phyloP scores from a whole-genome alignment of 1,140 invertebrate genomes.

The Sycophila sp. region DNA sequence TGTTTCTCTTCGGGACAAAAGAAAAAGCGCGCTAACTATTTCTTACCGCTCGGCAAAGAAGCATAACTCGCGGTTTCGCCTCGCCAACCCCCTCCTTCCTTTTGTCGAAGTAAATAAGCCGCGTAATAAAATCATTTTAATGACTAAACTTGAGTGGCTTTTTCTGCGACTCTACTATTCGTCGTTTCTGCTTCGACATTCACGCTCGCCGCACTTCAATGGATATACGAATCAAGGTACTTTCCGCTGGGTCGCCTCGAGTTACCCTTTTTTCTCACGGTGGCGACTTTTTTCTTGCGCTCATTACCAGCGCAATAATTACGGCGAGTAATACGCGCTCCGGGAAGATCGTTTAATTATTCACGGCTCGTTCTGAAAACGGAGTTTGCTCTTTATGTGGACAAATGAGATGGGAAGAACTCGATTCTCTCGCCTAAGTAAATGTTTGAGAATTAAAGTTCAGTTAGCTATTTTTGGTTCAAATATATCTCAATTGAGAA shows the following conservation, averaged over 20 bases:
- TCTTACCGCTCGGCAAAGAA: too few species aligned
- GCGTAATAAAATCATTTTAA: slow-evolving; percentile 14
- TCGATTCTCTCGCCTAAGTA: too few species aligned
- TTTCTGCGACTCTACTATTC: not conserved
- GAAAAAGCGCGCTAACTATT: too few species aligned
- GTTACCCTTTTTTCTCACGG: not conserved
- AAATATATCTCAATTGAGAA: too few species aligned
- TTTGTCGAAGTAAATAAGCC: not conserved
- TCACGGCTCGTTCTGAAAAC: too few species aligned
- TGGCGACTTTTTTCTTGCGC: not conserved
- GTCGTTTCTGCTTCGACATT: not conserved
- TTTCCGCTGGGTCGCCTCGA: too few species aligned
- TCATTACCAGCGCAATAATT: not conserved
- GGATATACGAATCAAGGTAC: not conserved
- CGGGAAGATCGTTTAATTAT: not conserved
- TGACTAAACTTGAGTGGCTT: not conserved
- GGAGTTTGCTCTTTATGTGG: too few species aligned
- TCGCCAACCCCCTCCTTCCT: not conserved
- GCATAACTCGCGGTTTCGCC: not conserved
- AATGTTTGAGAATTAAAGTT: too few species aligned
- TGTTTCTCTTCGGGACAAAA: too few species aligned
- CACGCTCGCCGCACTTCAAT: not conserved
- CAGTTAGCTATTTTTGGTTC: too few species aligned
- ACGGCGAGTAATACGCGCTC: not conserved
- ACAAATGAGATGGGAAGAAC: too few species aligned